A percentile compares a stretch with the other conserved stretches of the same genome.
Conservation (phyloP, 2,797 vertebrate genomes). For the Acanthornis magna region DNA sequence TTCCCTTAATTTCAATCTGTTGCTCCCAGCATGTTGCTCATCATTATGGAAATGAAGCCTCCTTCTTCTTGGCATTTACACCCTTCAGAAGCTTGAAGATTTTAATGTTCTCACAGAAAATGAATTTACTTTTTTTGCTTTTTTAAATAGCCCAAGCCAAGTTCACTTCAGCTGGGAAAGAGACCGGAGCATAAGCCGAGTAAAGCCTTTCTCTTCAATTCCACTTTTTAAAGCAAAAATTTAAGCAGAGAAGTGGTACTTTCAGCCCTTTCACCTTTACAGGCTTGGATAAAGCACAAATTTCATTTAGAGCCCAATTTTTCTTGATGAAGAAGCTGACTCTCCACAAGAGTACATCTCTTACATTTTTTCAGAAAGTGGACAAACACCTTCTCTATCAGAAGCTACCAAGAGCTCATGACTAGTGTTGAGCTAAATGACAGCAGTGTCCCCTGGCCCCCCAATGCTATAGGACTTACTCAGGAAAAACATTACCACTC, state of each 20-base stretch:
- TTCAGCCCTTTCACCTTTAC: neutral
- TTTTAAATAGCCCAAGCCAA: neutral
- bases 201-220: neutral
- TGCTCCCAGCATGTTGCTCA: neutral
- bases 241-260: neutral
- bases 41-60: constrained; percentile 1
- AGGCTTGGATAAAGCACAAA: neutral
- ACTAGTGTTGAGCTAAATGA: neutral
- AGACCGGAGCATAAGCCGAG: neutral
- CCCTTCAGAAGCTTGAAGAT: neutral
- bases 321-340: neutral
- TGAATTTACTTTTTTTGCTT: neutral
- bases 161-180: neutral
- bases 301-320: neutral
- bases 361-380: neutral
- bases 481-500: neutral
- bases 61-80: neutral
- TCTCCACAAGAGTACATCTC: neutral
- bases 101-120: neutral
- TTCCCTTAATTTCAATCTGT: neutral
- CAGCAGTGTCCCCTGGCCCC: neutral
- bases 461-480: neutral
- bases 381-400: neutral
- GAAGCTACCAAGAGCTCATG: neutral
- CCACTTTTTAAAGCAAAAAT: neutral